Evolutionary conservation across 2,113 vertebrate genomes (phyloP), one percentile per base, ranked within the genome.

Genomic region (Sylvilagus bachmani): DNA sequence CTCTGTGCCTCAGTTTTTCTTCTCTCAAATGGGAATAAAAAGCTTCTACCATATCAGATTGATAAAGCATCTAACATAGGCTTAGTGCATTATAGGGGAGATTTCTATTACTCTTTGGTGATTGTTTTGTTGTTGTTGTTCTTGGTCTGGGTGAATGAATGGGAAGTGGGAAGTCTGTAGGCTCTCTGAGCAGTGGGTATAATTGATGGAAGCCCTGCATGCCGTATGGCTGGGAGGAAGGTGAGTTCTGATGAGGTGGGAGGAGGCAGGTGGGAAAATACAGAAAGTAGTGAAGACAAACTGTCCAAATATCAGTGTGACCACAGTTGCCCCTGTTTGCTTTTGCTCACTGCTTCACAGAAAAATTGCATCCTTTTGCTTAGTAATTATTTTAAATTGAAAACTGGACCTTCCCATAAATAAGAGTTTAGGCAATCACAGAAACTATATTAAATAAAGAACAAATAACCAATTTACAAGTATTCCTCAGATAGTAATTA

Each of bases 361-460:
- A 8, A 62, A 29, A 89, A 36, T 5, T n/a, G 13, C 70, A 27
- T 29, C 58, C 53, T 92, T 80, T 69, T 86, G 64, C 74, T 80
- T 86, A 44, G 49, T 80, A 83, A 89, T 93, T 91, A 96, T 75
- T 93, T 95, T 79, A 86, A 90, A 86, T 81, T 91, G 75, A 87
- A 95, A 89, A 81, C 14, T 10, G 36, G 55, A 69, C 83, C 25
- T 85, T 91, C 87, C 31, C 64, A 93, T 64, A 96, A 78, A 85
- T 75, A 92, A 93, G 78, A 73, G 67, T 84, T 93, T 31, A 69
- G 81, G n/a, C 38, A 64, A 74, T 90, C 88, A 77, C 25, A 73
- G 74, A 83, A 92, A 89, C 36, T 49, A 12, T 89, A 87, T 92
- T 94, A 96, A 96, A 95, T 95, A 90, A 86, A 93, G 87, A 93